These are phyloP conservation scores for Thunnus thynnus DNA, from an alignment of 2,113 vertebrate species.

Conservation along the genomic window DNA sequence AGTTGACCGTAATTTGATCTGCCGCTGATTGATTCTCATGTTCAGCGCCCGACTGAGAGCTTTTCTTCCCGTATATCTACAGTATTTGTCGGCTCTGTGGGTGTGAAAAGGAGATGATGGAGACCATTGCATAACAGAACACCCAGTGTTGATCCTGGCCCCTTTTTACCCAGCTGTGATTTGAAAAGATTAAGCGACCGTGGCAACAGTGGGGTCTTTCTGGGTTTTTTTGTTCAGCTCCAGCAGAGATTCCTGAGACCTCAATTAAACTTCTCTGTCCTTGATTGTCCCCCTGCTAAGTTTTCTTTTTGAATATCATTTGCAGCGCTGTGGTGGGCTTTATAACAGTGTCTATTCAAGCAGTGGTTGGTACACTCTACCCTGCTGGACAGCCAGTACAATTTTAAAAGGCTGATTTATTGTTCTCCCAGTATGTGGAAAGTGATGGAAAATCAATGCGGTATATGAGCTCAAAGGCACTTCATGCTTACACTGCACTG, in stretches of 20 bases:
- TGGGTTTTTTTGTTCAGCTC: slow-evolving; percentile 49
- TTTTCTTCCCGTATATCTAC: slow-evolving; percentile 31
- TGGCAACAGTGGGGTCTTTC: slow-evolving; percentile 31
- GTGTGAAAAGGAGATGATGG: slow-evolving; percentile 25
- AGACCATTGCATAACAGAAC: slow-evolving; percentile 52
- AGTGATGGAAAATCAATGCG: slow-evolving; percentile 73
- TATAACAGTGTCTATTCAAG: slow-evolving; percentile 44
- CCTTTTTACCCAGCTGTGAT: slow-evolving; percentile 54
- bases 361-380: slow-evolving; percentile 13
- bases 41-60: slow-evolving; percentile 23
- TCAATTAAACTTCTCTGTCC: slow-evolving; percentile 70
- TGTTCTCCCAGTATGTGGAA: slow-evolving; percentile 48
- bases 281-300: slow-evolving; percentile 60
- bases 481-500: slow-evolving; percentile 61
- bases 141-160: slow-evolving; percentile 35
- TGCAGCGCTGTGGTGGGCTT: slow-evolving; percentile 22
- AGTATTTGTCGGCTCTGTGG: slow-evolving; percentile 22
- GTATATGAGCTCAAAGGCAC: slow-evolving; percentile 24
- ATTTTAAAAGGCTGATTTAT: slow-evolving; percentile 64
- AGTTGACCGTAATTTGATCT: slow-evolving; percentile 57
- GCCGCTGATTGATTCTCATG: slow-evolving; percentile 66
- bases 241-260: slow-evolving; percentile 55
- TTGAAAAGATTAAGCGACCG: slow-evolving; percentile 65
- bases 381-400: slow-evolving; percentile 24
- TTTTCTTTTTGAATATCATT: slow-evolving; percentile 41